Percentiles rank a stretch among this genome's conserved stretches.
Evolutionary conservation across 2,113 vertebrate species (phyloP).

Genomic region (Archocentrus centrarchus): DNA sequence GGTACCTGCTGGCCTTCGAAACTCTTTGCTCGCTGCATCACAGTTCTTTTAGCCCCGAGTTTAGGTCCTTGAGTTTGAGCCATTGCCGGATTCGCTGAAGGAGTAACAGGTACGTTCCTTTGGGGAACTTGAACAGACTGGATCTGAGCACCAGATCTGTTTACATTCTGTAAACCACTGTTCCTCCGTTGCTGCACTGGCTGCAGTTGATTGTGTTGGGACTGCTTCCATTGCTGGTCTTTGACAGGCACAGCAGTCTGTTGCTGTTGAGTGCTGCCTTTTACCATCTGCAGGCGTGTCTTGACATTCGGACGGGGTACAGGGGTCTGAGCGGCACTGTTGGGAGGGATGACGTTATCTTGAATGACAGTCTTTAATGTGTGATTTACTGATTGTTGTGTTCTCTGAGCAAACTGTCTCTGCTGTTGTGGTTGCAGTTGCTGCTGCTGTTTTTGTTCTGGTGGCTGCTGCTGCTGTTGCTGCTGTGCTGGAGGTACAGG

Average conservation of each 20-base stretch:
- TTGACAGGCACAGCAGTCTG: constrained; percentile 42
- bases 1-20: constrained; percentile 84
- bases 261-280: constrained; percentile 42
- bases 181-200: constrained; percentile 65
- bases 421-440: constrained; percentile 67
- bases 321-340: constrained; percentile 44
- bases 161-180: constrained; percentile 63
- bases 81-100: constrained; percentile 63
- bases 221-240: constrained; percentile 67
- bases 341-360: constrained; percentile 43
- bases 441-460: not conserved
- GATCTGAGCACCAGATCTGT: constrained; percentile 33
- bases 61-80: constrained; percentile 81
- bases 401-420: constrained; percentile 55
- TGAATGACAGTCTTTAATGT: constrained; percentile 53
- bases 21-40: constrained; percentile 91
- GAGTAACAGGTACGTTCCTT: constrained; percentile 63
- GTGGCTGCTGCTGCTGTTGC: constrained; percentile 47
- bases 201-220: constrained; percentile 58
- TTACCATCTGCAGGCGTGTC: constrained; percentile 72
- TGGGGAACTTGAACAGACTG: constrained; percentile 50
- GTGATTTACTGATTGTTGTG: constrained; percentile 55
- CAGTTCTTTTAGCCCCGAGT: constrained; percentile 90
- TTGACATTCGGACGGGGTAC: constrained; percentile 69
- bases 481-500: constrained; percentile 5